Conservation (phyloP, 1,140 invertebrate species). For the Drosophila bocqueti region DNA sequence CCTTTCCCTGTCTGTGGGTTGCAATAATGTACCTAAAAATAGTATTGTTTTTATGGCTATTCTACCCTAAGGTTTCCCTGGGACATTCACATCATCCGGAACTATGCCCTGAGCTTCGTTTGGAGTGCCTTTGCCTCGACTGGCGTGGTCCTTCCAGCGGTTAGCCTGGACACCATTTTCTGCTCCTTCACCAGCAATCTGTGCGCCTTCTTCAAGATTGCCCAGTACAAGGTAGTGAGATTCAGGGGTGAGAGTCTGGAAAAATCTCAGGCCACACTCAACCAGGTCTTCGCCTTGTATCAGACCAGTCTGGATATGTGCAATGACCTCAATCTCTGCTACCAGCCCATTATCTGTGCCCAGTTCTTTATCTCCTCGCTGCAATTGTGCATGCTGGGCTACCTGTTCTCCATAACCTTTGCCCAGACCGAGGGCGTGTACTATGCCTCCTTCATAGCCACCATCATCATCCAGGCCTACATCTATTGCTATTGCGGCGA, state of each 20-base stretch:
- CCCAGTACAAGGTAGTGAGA: constrained; percentile 33
- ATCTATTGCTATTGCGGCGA: constrained; percentile 62
- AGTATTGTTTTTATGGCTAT: rapidly evolving
- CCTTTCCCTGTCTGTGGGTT: constrained; percentile 52
- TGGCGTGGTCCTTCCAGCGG: constrained; percentile 32
- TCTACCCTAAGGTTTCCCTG: constrained; percentile 41
- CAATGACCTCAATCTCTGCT: constrained; percentile 29
- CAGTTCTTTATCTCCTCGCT: constrained; percentile 53
- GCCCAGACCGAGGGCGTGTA: constrained; percentile 51
- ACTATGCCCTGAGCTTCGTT: constrained; percentile 26
- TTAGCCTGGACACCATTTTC: constrained; percentile 55
- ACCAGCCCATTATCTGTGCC: constrained; percentile 45
- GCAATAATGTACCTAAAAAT: neutral
- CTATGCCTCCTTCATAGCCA: constrained; percentile 46
- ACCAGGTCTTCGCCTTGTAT: constrained; percentile 35
- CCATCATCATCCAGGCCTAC: constrained; percentile 48
- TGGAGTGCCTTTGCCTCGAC: constrained; percentile 35
- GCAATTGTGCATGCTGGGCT: constrained; percentile 51
- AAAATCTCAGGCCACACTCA: constrained; percentile 24
- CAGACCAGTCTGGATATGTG: constrained; percentile 50
- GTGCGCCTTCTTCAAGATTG: constrained; percentile 53
- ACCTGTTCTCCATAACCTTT: constrained; percentile 43
- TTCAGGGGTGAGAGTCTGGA: constrained; percentile 1
- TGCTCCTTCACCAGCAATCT: constrained; percentile 50
- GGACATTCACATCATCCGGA: constrained; percentile 27